Evolutionary conservation across 2,113 vertebrate genomes (phyloP).

Genomic region (Coreoperca whiteheadi): DNA sequence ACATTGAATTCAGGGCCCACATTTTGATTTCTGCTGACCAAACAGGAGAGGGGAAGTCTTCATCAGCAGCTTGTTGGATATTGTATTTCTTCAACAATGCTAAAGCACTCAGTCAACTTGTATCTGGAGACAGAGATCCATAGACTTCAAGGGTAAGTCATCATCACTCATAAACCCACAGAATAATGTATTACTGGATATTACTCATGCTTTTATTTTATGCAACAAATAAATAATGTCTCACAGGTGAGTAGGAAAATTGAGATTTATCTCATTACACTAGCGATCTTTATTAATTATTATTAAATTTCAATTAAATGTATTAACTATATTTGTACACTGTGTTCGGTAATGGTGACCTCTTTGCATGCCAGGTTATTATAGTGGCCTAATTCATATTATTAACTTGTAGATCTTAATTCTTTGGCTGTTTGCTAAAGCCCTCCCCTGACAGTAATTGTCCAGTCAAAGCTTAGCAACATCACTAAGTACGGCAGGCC

Average conservation of each 20-base stretch:
- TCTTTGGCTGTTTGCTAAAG: too few relatives aligned
- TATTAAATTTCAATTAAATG: too few relatives aligned
- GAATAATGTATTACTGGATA: constrained; percentile 5
- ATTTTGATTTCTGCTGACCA: constrained; percentile 70
- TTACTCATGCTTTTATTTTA: constrained; percentile 25
- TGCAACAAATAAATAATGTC: constrained; percentile 16
- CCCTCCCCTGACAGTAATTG: not conserved
- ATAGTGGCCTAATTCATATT: not conserved
- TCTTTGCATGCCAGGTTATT: not conserved
- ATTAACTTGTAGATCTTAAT: not conserved
- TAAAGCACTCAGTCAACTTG: constrained; percentile 38
- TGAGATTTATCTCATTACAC: constrained; percentile 3
- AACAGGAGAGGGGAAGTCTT: constrained; percentile 53
- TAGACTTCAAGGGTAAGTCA: constrained; percentile 8
- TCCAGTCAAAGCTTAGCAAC: not conserved
- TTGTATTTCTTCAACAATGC: constrained; percentile 60
- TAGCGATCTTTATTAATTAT: not conserved
- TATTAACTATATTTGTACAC: not conserved
- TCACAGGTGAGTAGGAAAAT: constrained; percentile 4
- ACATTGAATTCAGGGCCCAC: constrained; percentile 60
- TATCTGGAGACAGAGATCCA: constrained; percentile 33
- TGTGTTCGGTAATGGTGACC: not conserved
- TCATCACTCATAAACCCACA: constrained; percentile 43
- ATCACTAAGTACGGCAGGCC: not conserved
- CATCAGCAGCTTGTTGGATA: constrained; percentile 60